These are phyloP conservation scores for Halesus radiatus DNA, from an alignment of 1,140 invertebrate species.

Conservation along the genomic window DNA sequence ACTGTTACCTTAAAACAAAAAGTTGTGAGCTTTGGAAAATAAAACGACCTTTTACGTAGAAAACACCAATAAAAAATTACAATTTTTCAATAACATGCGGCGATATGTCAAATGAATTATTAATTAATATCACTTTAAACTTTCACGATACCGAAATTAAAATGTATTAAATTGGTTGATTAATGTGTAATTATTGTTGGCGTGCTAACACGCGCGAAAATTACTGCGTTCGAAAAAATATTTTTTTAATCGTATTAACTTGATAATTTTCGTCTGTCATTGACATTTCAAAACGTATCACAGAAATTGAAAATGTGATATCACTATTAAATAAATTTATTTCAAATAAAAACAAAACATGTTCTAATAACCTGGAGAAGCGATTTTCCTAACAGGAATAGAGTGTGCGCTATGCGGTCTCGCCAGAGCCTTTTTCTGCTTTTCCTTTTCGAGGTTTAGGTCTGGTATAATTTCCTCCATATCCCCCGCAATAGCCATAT, in stretches of 20 bases:
- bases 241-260: not conserved
- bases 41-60: not conserved
- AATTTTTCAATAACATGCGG: not conserved
- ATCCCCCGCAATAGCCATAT: conserved; percentile 68
- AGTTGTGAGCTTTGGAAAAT: not conserved
- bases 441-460: conserved; percentile 64
- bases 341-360: conserved; percentile 40
- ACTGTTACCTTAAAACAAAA: conserved; percentile 52
- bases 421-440: conserved; percentile 62
- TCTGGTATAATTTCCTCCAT: conserved; percentile 66
- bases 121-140: not conserved
- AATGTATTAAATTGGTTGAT: not conserved
- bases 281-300: not conserved
- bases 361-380: conserved; percentile 60
- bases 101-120: conserved; percentile 3
- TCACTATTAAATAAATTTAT: too few species aligned
- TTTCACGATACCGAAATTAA: not conserved
- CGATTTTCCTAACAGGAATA: conserved; percentile 65
- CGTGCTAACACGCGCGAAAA: not conserved
- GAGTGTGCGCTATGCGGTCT: conserved; percentile 66
- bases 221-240: not conserved
- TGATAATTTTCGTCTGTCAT: not conserved
- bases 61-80: not conserved
- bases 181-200: not conserved
- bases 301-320: not conserved